These are phyloP conservation scores for Neodiprion pinetum DNA, from an alignment of 1,140 invertebrate genomes.

Conservation along the genomic window DNA sequence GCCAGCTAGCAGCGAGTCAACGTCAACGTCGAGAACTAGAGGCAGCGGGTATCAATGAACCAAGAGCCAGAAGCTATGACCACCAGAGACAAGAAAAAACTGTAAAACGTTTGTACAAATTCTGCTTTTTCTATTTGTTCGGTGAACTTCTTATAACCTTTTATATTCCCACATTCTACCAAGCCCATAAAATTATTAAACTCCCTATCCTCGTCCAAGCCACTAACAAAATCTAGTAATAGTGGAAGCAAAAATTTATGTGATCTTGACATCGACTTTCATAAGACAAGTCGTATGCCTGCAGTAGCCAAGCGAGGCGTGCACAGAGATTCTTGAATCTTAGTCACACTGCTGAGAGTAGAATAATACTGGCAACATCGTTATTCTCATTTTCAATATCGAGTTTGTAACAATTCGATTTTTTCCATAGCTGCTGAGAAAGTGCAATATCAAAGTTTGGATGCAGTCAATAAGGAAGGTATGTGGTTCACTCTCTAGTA, in stretches of 20 bases:
- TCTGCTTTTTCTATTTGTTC: not conserved
- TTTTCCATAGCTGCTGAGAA: constrained; percentile 65
- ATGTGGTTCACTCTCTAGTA: constrained; percentile 43
- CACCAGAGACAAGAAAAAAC: constrained; percentile 63
- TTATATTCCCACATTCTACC: not conserved
- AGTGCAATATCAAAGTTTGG: constrained; percentile 70
- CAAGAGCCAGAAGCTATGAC: constrained; percentile 71
- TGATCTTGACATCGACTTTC: not conserved
- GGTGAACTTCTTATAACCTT: not conserved
- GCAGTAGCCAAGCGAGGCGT: too few species aligned
- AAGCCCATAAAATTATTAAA: not conserved
- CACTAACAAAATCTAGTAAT: constrained; percentile 38
- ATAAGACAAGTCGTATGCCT: too few species aligned
- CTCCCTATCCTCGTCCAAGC: not conserved
- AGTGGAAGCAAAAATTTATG: constrained; percentile 45
- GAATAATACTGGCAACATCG: not conserved
- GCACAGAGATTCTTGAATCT: not conserved
- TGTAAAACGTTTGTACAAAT: constrained; percentile 63
- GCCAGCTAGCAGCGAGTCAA: constrained; percentile 71
- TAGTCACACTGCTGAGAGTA: not conserved
- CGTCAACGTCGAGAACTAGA: constrained; percentile 59
- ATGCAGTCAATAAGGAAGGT: constrained; percentile 70
- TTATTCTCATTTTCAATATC: not conserved
- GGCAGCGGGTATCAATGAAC: constrained; percentile 54
- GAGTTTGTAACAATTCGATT: constrained; percentile 22